Base-by-base conservation (phyloP, 1,140 invertebrate species). In the Chironomus striatipennis region DNA sequence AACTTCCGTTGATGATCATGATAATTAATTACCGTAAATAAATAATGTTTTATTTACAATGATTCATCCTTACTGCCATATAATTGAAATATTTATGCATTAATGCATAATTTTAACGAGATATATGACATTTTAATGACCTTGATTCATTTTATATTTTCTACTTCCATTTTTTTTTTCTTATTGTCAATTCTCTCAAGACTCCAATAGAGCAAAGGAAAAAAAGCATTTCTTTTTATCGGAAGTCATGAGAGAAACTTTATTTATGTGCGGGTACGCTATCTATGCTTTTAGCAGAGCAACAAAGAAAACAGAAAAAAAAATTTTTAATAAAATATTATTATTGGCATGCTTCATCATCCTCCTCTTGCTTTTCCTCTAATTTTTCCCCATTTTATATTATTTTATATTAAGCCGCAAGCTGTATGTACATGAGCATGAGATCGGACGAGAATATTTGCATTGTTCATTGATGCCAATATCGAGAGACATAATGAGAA, bases 291-390 rank as follows among this genome's bases (percentile, higher is more conserved):
- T 34, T 2, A 34, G 24, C 24, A 34, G 24, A 34, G 5, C 24
- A 34, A 34, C 24, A 34, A 34, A 34, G 24, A 34, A 34, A 34
- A 34, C 24, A n/a, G 24, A 34, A 5, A 34, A 5, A 2, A 2
- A 2, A 1, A 12, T n/a, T 57, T 57, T 57, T 57, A n/a, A 57
- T 57, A n/a, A 57, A 57, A 57, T 57, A 57, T 57, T 12, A 57
- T 57, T 57, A 57, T 57, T 57, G 47, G 47, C 47, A 57, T 57
- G 47, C 47, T 57, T n/a, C 47, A n/a, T 57, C 5, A n/a, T 57
- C 1, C 47, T 15, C 12, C 12, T 57, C 12, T 10, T 57, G 9
- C 47, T 57, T 15, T 10, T 15, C n/a, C 12, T 12, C 12, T 15
- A n/a, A 57, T 57, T n/a, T 57, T 57, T 12, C 5, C 47, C n/a